phyloP scores from a whole-genome alignment of 2,888 invertebrate genomes.

The Amorpha juglandis region DNA sequence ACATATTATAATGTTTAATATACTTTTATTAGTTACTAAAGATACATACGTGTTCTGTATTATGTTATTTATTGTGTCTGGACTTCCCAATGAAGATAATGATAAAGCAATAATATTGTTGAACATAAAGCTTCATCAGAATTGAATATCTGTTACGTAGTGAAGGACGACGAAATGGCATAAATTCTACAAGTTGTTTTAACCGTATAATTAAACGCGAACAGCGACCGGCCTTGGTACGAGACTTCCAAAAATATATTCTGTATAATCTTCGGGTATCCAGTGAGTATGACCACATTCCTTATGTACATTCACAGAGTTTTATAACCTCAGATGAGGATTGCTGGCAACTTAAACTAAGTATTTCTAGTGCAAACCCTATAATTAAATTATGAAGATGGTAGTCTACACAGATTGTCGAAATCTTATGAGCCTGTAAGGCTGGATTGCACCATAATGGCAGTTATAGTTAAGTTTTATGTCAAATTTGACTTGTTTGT shows the following conservation, averaged over 20 bases:
- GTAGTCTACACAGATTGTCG: too few relatives aligned
- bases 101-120: not conserved
- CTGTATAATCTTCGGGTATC: not conserved
- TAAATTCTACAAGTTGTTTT: constrained; percentile 19
- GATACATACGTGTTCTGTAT: too few relatives aligned
- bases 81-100: not conserved
- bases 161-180: constrained; percentile 23
- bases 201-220: constrained; percentile 18
- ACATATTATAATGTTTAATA: too few relatives aligned
- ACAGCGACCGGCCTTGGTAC: constrained; percentile 19
- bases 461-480: too few relatives aligned
- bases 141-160: constrained; percentile 15
- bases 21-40: not conserved
- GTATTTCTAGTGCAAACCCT: not conserved
- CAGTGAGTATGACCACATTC: not conserved
- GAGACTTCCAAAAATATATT: constrained; percentile 22
- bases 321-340: not conserved
- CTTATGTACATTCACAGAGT: not conserved
- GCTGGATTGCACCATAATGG: too few relatives aligned
- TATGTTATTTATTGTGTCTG: not conserved
- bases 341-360: not conserved
- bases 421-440: too few relatives aligned
- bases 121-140: constrained; percentile 25
- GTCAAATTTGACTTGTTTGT: too few relatives aligned
- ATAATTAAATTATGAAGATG: too few relatives aligned